Base-by-base conservation (phyloP, 2,113 vertebrate genomes). In the Oxygymnocypris stewartii region DNA sequence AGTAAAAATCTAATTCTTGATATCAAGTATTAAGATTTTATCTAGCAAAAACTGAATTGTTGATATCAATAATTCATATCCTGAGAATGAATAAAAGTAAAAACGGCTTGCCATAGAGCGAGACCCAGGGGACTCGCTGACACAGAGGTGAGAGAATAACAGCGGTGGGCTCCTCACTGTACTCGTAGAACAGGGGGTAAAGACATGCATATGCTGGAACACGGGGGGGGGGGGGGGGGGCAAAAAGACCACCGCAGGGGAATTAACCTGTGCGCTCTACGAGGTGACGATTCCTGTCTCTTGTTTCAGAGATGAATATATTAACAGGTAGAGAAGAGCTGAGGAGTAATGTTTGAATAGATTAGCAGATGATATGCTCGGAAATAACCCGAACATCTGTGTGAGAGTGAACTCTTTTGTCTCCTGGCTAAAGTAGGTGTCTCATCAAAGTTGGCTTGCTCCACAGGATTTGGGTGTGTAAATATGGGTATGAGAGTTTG, bases 321-420 rank as follows among this genome's bases (percentile, higher is more conserved):
- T 94, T 95, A 94, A 89, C 93, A 92, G 87, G 69, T 91, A 79
- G 84, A 76, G 86, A 84, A 57, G 51, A 82, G 47, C 82, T 12
- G 2, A 65, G 59, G 61, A 81, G 82, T 90, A 71, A 84, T 81
- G 87, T 88, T 89, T 88, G 86, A 88, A 93, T 92, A 90, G 81
- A 93, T 92, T 76, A 84, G 86, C 91, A 94, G 92, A 92, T 92
- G 92, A 88, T 89, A 92, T 76, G 82, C 87, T 90, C 88, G 35
- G 84, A 91, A 93, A 92, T 93, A 92, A 91, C 90, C 88, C 86
- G 31, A 69, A 82, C 92, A 92, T 88, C 91, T 90, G 90, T 75
- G 13, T 49, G 47, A 83, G 71, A 69, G 57, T 65, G 42, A 67
- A 82, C 9, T 87, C 18, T 82, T 75, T 76, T 82, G 85, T 77